Evolutionary conservation across 2,797 vertebrate species (phyloP), one percentile per base, ranked within the genome.

Genomic region (Ctenopoma multispine): DNA sequence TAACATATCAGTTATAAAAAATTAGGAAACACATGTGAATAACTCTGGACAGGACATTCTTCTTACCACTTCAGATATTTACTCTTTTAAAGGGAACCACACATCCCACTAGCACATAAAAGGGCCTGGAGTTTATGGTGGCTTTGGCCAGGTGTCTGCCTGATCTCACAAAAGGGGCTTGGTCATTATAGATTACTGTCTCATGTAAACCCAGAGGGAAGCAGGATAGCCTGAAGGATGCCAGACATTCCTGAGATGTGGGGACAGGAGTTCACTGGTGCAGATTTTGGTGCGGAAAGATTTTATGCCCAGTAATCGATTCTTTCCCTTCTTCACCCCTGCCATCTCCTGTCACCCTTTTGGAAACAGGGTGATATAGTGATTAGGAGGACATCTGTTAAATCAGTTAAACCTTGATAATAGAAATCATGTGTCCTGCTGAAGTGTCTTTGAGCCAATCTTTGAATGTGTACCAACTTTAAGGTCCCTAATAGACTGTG

Each of bases 171-270:
- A 80, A 72, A 56, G 47, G 56, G 15, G 57, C n/a, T 21, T 41
- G 51, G 60, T 70, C 15, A 11, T 43, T 34, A 75, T 36, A 66
- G 56, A 68, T 77, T 55, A 61, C 36, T 7, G 23, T 63, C 15
- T 15, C 15, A 7, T 63, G 69, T 65, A 51, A 82, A 60, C 58
- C 29, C 62, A 71, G 73, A 78, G 77, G 49, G 75, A 72, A 67
- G 60, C 38, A 36, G 71, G 57, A 61, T 72, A 48, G 79, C 67
- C 59, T 75, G 63, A 75, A 81, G 63, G 75, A 92, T 92, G 85
- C 89, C 89, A 68, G 81, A 68, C 80, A 93, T 93, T 92, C 90
- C 86, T 89, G 69, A 80, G 76, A 86, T 67, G 69, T 65, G 61
- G 61, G 63, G 57, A 20, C 46, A 56, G 54, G 55, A 80, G 63